phyloP scores from a whole-genome alignment of 2,797 vertebrate species.

The Chrosomus eos region DNA sequence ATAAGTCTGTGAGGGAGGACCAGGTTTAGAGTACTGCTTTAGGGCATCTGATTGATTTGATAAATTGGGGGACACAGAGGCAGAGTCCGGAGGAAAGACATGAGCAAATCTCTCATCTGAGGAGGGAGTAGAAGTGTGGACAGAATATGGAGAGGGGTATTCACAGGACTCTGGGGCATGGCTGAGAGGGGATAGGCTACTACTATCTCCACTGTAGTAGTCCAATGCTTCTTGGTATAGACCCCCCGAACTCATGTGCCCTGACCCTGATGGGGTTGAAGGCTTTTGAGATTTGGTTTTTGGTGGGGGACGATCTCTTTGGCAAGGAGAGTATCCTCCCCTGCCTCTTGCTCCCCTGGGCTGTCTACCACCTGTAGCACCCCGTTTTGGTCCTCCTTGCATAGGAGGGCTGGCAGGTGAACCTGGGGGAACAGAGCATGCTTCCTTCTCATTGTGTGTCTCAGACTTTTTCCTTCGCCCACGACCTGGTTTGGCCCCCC shows the following conservation, averaged over 20 bases:
- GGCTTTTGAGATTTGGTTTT: slow-evolving; percentile 87
- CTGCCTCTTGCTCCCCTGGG: slow-evolving; percentile 75
- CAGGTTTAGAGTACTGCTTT: slow-evolving; percentile 77
- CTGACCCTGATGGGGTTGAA: slow-evolving; percentile 72
- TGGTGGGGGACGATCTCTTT: slow-evolving; percentile 86
- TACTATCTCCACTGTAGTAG: slow-evolving; percentile 98
- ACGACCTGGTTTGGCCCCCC: slow-evolving; percentile 90
- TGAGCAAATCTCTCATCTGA: slow-evolving; percentile 94
- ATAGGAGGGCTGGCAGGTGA: slow-evolving; percentile 86
- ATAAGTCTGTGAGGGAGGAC: slow-evolving; percentile 83
- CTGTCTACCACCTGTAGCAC: slow-evolving; percentile 55
- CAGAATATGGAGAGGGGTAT: slow-evolving; percentile 95
- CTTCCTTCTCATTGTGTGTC: slow-evolving; percentile 75
- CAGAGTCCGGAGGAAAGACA: slow-evolving; percentile 89
- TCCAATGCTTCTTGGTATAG: slow-evolving; percentile 94
- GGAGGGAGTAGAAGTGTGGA: slow-evolving; percentile 95
- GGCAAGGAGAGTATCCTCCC: slow-evolving; percentile 87
- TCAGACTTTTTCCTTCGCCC: slow-evolving; percentile 95
- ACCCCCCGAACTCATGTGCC: slow-evolving; percentile 73
- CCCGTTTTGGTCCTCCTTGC: slow-evolving; percentile 69
- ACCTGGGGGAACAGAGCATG: slow-evolving; percentile 75
- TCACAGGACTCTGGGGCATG: slow-evolving; percentile 93
- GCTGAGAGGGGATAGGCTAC: slow-evolving; percentile 94
- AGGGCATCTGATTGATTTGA: slow-evolving; percentile 88
- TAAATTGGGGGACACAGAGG: slow-evolving; percentile 86